Evolutionary conservation across 2,888 invertebrate genomes (phyloP).

Genomic region (Phoronis australis): DNA sequence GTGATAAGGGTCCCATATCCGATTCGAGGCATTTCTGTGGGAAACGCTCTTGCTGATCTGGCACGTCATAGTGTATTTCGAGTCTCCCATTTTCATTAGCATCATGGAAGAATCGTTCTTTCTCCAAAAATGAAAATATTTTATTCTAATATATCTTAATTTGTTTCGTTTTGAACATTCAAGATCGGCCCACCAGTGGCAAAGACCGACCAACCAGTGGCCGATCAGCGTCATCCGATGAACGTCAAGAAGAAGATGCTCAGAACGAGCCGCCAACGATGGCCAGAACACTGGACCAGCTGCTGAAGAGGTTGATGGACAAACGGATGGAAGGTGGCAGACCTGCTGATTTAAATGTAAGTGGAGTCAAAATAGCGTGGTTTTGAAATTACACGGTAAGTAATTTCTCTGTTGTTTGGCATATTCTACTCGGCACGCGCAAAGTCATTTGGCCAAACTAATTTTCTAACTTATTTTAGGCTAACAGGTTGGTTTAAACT

Average conservation of each 20-base stretch:
- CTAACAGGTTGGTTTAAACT: too few species aligned
- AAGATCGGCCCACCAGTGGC: too few species aligned
- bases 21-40: too few species aligned
- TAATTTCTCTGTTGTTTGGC: not conserved
- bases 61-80: too few species aligned
- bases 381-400: too few species aligned
- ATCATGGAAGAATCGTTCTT: too few species aligned
- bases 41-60: too few species aligned
- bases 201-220: too few species aligned
- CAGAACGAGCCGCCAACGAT: conserved; percentile 22
- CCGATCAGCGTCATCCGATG: conserved; percentile 36
- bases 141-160: not conserved
- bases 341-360: conserved; percentile 62
- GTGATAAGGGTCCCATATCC: too few species aligned
- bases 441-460: not conserved
- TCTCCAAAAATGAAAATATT: too few species aligned
- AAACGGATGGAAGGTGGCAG: conserved; percentile 59
- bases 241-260: conserved; percentile 24
- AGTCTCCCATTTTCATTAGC: too few species aligned
- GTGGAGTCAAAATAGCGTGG: too few species aligned
- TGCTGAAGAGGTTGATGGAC: conserved; percentile 58
- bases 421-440: not conserved
- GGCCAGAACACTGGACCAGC: conserved; percentile 42
- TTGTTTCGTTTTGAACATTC: not conserved
- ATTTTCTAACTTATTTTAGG: not conserved